Evolutionary conservation across 2,113 vertebrate genomes (phyloP).

Genomic region (Podarcis cretensis): DNA sequence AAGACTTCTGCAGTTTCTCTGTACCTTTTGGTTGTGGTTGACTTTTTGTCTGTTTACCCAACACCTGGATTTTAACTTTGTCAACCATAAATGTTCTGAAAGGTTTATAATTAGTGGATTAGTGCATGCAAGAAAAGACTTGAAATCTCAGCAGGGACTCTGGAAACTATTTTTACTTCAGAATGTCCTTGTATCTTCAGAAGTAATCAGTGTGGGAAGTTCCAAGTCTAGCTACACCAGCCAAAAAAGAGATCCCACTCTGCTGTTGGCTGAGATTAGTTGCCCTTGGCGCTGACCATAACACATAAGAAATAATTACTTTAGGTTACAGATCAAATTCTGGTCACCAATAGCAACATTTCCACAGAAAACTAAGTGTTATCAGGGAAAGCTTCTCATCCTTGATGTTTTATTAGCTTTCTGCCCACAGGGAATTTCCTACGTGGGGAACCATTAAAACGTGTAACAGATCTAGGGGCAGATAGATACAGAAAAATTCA

Average conservation of each 20-base stretch:
- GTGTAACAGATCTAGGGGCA: not conserved
- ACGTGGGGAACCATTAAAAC: not conserved
- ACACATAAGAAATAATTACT: not conserved
- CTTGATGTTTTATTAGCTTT: not conserved
- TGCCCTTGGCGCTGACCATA: not conserved
- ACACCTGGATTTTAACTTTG: not conserved
- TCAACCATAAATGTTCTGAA: constrained; percentile 22
- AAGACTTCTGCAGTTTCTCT: not conserved
- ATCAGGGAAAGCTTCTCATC: not conserved
- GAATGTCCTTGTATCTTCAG: not conserved
- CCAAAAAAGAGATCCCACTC: not conserved
- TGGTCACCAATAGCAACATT: not conserved
- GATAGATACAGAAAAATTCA: too few species aligned
- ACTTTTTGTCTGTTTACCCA: not conserved
- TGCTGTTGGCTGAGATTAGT: not conserved
- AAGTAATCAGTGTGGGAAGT: not conserved
- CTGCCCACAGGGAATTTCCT: not conserved
- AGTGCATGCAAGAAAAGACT: constrained; percentile 14
- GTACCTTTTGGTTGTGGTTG: not conserved
- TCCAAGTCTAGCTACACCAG: constrained; percentile 18
- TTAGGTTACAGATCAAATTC: not conserved
- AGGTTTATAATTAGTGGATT: constrained; percentile 23
- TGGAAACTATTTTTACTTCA: not conserved
- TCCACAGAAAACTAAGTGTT: not conserved
- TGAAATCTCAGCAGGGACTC: constrained; percentile 9